Percentiles rank a stretch among this genome's conserved stretches.
phyloP scores from a whole-genome alignment of 1,140 invertebrate species.

The Conopomorpha cramerella region DNA sequence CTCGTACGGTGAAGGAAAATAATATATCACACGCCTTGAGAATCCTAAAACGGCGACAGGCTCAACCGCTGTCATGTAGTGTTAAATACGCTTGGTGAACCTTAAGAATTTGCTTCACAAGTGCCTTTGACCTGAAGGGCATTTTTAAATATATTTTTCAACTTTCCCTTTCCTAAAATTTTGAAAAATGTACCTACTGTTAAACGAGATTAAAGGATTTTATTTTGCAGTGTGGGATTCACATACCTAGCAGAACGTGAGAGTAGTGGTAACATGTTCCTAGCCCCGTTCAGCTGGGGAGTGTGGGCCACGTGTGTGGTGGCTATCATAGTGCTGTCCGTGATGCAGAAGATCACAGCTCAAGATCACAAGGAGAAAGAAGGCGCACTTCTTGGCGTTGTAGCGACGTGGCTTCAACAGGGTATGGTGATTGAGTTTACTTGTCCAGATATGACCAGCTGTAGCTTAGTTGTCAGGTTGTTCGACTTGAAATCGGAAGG shows the following conservation, averaged over 20 bases:
- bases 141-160: neutral
- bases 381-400: slow-evolving; percentile 22
- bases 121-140: slow-evolving; percentile 1
- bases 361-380: slow-evolving; percentile 21
- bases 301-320: slow-evolving; percentile 28
- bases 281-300: slow-evolving; percentile 25
- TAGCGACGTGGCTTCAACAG: slow-evolving; percentile 37
- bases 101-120: no score
- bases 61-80: no score
- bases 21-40: no score
- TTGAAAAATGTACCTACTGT: no score
- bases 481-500: no score
- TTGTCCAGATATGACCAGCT: no score
- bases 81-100: no score
- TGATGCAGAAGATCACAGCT: slow-evolving; percentile 24
- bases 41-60: no score
- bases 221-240: slow-evolving; percentile 27
- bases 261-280: slow-evolving; percentile 39
- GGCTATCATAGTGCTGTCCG: slow-evolving; percentile 15
- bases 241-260: slow-evolving; percentile 35
- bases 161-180: no score
- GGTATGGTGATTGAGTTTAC: slow-evolving; percentile 17
- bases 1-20: no score
- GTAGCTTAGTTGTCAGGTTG: no score
- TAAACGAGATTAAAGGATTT: neutral